Percentiles rank a stretch among this genome's conserved stretches.
phyloP scores from a whole-genome alignment of 2,888 invertebrate species.

The Xestia sexstrigata region DNA sequence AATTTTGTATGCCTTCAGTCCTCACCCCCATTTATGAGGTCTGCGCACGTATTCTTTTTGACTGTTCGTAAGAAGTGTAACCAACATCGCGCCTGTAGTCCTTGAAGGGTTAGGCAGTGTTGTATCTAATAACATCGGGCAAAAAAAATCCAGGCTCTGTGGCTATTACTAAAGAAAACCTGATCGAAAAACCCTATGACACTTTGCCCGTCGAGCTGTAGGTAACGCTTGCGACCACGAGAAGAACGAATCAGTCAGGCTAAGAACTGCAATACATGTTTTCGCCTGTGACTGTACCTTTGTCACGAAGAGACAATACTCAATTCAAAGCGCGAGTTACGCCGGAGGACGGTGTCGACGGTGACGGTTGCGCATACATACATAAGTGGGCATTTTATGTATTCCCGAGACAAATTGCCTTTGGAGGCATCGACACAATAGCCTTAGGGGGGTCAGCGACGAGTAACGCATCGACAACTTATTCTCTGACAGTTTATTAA shows the following conservation, averaged over 20 bases:
- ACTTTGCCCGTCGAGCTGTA: background rate
- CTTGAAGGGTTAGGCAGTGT: background rate
- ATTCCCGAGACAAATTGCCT: slow-evolving; percentile 85
- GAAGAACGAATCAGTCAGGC: background rate
- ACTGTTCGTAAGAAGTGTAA: background rate
- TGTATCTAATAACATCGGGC: background rate
- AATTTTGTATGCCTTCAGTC: background rate
- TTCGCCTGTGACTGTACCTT: slow-evolving; percentile 34
- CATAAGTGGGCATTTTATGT: slow-evolving; percentile 75
- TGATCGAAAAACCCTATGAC: background rate
- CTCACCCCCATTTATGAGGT: background rate
- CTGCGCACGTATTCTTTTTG: background rate
- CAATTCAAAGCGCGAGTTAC: slow-evolving; percentile 78
- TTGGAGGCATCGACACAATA: slow-evolving; percentile 75
- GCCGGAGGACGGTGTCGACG: slow-evolving; percentile 70
- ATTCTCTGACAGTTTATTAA: slow-evolving; percentile 56
- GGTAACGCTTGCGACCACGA: background rate
- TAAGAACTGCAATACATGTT: background rate
- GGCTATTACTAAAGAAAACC: background rate
- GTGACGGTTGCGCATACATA: slow-evolving; percentile 74
- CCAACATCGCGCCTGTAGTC: background rate
- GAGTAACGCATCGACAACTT: slow-evolving; percentile 74
- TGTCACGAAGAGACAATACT: slow-evolving; percentile 76
- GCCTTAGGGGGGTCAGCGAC: slow-evolving; percentile 70
- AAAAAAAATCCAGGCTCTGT: background rate